These are phyloP conservation scores for Caranx melampygus DNA, from an alignment of 2,113 vertebrate species.

Conservation along the genomic window DNA sequence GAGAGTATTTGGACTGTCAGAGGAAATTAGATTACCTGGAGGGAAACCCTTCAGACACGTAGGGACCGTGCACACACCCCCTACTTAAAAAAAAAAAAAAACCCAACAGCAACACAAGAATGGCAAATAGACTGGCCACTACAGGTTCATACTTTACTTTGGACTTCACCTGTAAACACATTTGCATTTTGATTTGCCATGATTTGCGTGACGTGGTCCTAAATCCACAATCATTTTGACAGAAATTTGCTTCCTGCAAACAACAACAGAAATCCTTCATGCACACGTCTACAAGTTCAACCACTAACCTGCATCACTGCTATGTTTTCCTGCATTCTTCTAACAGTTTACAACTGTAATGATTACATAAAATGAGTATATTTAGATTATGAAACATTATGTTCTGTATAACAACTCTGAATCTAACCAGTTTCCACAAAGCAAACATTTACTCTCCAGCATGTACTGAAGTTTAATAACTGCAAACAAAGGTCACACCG, in stretches of 20 bases:
- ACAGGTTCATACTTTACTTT: neutral
- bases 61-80: neutral
- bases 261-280: conserved; percentile 13
- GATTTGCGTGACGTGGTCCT: neutral
- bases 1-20: neutral
- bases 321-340: neutral
- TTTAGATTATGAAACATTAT: neutral
- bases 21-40: conserved; percentile 8
- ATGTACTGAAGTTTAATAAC: conserved; percentile 26
- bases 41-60: neutral
- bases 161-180: neutral
- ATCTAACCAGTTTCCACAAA: neutral
- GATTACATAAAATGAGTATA: neutral
- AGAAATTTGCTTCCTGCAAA: neutral
- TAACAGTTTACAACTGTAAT: conserved; percentile 14
- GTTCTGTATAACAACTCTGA: neutral
- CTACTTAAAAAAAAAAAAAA: neutral
- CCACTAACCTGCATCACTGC: neutral
- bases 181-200: neutral
- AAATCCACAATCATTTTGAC: neutral
- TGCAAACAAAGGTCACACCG: conserved; percentile 48
- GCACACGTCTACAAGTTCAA: neutral
- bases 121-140: neutral
- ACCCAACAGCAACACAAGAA: neutral
- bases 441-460: neutral